phyloP scores from a whole-genome alignment of 2,113 vertebrate species.

The Choloepus hoffmanni region DNA sequence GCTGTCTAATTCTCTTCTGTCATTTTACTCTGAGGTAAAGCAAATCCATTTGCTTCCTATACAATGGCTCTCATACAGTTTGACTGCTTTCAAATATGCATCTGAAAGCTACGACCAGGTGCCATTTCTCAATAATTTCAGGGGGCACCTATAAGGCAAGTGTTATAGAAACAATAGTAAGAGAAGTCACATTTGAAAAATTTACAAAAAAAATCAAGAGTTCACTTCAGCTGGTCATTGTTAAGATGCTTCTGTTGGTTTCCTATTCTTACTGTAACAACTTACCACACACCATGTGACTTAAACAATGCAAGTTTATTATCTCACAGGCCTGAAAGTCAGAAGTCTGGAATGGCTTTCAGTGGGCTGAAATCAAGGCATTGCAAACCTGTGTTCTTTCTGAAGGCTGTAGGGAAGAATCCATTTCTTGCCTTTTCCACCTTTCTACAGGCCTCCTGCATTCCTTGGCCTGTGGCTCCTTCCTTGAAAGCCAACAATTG shows the following conservation, averaged over 20 bases:
- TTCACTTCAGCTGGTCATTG: background rate
- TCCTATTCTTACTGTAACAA: background rate
- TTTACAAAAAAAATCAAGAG: background rate
- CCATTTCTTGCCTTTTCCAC: background rate
- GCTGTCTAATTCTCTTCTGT: background rate
- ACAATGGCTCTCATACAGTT: background rate
- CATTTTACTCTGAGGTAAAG: constrained; percentile 36
- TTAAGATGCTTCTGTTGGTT: background rate
- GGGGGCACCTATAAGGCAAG: background rate
- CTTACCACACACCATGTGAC: background rate
- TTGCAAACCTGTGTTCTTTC: background rate
- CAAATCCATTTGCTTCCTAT: background rate
- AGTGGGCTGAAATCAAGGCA: background rate
- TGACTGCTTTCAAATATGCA: constrained; percentile 1
- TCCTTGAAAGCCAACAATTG: background rate
- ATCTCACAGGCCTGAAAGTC: background rate
- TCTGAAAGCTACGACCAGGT: background rate
- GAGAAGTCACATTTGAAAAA: background rate
- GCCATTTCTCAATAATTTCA: background rate
- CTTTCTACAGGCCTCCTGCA: background rate
- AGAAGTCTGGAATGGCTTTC: background rate
- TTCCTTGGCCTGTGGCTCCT: no score
- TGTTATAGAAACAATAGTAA: background rate
- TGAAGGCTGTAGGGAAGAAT: background rate
- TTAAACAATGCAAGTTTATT: background rate